Evolutionary conservation across 2,113 vertebrate species (phyloP).

Genomic region (Aphyosemion australe): DNA sequence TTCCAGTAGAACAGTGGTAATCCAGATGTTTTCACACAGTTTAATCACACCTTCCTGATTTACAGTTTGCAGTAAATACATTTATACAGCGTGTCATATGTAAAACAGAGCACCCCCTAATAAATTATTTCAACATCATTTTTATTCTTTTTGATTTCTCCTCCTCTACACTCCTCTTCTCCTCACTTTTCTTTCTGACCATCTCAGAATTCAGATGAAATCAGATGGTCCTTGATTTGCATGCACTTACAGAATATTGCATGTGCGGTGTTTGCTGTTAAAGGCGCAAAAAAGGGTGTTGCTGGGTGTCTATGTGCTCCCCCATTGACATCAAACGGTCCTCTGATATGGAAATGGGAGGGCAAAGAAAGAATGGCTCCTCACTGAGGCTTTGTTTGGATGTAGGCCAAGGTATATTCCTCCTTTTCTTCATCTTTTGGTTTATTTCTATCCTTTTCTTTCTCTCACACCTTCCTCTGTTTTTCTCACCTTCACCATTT

Average conservation of each 20-base stretch:
- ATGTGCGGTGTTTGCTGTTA: conserved; percentile 83
- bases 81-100: conserved; percentile 65
- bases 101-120: conserved; percentile 47
- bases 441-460: conserved; percentile 36
- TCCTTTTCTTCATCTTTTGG: conserved; percentile 51
- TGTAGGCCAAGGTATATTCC: conserved; percentile 80
- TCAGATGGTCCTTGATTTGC: conserved; percentile 83
- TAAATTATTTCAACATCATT: conserved; percentile 69
- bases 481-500: conserved; percentile 21
- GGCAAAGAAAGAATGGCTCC: conserved; percentile 82
- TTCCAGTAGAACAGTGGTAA: conserved; percentile 54
- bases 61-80: conserved; percentile 63
- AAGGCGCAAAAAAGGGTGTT: conserved; percentile 74
- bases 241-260: conserved; percentile 85
- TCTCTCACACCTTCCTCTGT: conserved; percentile 25
- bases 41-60: conserved; percentile 12
- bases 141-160: conserved; percentile 75
- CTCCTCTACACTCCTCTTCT: conserved; percentile 32
- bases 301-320: conserved; percentile 73
- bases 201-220: conserved; percentile 81
- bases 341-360: conserved; percentile 85
- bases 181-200: conserved; percentile 60
- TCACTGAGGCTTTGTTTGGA: conserved; percentile 82
- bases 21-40: conserved; percentile 55
- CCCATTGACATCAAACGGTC: conserved; percentile 85